Base-by-base conservation (phyloP, 2,113 vertebrate species). In the Eudyptes chrysolophus region DNA sequence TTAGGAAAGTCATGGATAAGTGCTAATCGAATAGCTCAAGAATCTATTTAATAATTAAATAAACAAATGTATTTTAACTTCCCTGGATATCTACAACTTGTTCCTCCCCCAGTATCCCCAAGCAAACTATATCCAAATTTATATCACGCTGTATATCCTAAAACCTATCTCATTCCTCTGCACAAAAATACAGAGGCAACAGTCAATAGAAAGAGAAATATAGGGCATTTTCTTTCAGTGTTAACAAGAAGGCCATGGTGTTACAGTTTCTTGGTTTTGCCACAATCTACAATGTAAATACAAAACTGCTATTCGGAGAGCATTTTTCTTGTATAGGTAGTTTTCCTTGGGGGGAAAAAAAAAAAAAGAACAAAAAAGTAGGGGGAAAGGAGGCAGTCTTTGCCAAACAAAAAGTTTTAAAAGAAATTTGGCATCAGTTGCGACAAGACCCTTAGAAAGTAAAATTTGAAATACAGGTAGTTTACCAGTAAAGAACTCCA, bases 401-500 rank as follows among this genome's bases (percentile, higher is more conserved):
- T 19, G 13, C 16, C 24, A 61, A 66, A 64, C n/a, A 24, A 30
- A 55, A 48, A 34, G 11, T 9, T 96, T 96, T 71, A 68, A 90
- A 86, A 93, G 3, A 76, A 60, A 46, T 79, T 92, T 96, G 77
- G 12, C 79, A 68, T 64, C 16, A 84, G 10, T 51, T 77, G 24
- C 72, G 19, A 90, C 68, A 95, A 85, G 58, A 77, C 19, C 87
- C 25, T 55, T 40, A 69, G 44, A 96, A 96, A 74, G 32, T 36
- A 19, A 40, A 84, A 92, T 95, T 86, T 92, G 71, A 97, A 96
- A 94, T 77, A 40, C 54, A 95, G 65, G 69, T 25, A 46, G 48
- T 54, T 17, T 66, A 70, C 32, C 42, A 93, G 60, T 36, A 92
- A 92, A 62, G 8, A 51, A 32, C 12, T 90, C 22, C 5, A 78